Conservation (phyloP, 2,888 invertebrate genomes). For the Sipunculus nudus region DNA sequence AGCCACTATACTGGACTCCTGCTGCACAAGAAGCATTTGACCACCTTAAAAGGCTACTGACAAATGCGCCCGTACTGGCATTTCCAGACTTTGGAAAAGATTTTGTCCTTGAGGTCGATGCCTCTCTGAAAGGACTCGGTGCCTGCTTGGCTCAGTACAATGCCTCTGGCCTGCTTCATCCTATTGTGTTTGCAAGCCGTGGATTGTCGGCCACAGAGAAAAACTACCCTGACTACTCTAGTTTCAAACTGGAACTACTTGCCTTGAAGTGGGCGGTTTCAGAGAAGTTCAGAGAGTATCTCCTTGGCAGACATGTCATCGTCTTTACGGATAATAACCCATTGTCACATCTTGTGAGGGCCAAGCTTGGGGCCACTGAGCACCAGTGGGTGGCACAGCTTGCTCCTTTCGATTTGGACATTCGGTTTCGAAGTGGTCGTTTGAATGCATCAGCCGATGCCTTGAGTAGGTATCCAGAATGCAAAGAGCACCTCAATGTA, state of each 20-base stretch:
- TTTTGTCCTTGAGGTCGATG: not conserved
- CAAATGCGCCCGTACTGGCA: not conserved
- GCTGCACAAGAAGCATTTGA: not conserved
- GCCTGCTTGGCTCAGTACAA: not conserved
- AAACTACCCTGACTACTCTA: not conserved
- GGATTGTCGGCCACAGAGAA: not conserved
- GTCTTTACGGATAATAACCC: not conserved
- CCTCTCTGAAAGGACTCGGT: not conserved
- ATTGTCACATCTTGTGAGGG: not conserved
- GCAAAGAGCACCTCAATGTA: too few relatives aligned
- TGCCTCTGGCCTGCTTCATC: not conserved
- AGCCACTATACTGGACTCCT: not conserved
- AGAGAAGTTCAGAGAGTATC: not conserved
- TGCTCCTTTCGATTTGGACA: not conserved
- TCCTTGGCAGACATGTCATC: not conserved
- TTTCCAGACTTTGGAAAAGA: not conserved
- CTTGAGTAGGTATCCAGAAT: not conserved
- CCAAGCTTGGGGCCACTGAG: not conserved
- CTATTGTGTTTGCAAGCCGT: not conserved
- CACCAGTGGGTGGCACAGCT: constrained; percentile 1
- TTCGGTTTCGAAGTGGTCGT: not conserved
- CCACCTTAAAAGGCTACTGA: not conserved
- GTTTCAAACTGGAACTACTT: not conserved
- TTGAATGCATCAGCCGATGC: not conserved
- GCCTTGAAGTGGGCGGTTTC: not conserved